Base-by-base conservation (phyloP, 30 jellyfish, hydroid and myxozoan genomes). In the Aurelia sp. region DNA sequence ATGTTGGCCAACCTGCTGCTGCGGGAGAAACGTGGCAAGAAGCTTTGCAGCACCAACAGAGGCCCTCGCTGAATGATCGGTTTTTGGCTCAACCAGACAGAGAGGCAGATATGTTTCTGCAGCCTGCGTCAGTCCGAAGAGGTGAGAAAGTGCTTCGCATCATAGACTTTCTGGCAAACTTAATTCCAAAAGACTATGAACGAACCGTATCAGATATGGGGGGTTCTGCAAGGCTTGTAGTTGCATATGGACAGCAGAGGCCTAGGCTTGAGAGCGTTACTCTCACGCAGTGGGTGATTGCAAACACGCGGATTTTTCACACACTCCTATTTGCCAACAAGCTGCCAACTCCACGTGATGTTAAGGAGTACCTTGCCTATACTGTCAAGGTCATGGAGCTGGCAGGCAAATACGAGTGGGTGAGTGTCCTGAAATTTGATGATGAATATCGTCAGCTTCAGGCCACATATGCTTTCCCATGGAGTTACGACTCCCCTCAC, bases 281-380 rank as follows among this genome's bases (percentile, higher is more conserved):
- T 7, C 67, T 57, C 67, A 13, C 67, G 3, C 67, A 57, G 67
- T 57, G 67, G 67, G 67, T 13, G 67, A 57, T 57, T 57, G 67
- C 67, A 16, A 57, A 57, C 8, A 57, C 67, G 19, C 67, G 67
- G 4, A 57, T 57, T 57, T 57, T 57, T 7, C 67, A 16, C 3
- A 57, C 67, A 16, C 67, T 57, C 24, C 67, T 57, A 4, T 57
- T 57, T 57, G 67, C 67, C 67, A 57, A 9, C 24, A 57, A 57
- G 67, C 67, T 57, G 7, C 67, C 67, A 19, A 57, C 67, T 57
- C 8, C 67, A 13, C 67, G 24, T 38, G 48, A 38, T 38, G 48
- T 38, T 5, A 38, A 38, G 48, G 67, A 19, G 3, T 57, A 57
- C 8, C 67, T 57, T 57, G 67, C 67, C 24, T 57, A 57, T 19